These are phyloP conservation scores for Pseudomugil tenellus DNA, from an alignment of 2,797 vertebrate genomes.

Conservation along the genomic window DNA sequence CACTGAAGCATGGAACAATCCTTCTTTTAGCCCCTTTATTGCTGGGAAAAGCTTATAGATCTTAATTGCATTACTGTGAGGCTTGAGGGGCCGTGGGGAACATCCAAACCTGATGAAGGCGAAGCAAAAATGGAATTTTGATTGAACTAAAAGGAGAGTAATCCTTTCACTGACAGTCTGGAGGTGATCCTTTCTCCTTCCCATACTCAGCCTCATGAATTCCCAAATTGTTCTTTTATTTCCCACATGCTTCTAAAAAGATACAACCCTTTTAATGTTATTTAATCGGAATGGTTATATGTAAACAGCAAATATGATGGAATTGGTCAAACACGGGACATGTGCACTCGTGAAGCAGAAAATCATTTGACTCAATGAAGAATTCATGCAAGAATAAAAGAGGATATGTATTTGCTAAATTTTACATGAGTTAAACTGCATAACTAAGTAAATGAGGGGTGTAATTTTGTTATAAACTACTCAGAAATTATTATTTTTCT, in stretches of 20 bases:
- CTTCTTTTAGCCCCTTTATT: slow-evolving; percentile 70
- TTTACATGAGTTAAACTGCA: background rate
- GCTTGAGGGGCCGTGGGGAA: slow-evolving; percentile 43
- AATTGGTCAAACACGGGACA: slow-evolving; percentile 14
- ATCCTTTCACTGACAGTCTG: slow-evolving; percentile 67
- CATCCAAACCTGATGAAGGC: slow-evolving; percentile 47
- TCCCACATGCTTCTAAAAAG: slow-evolving; percentile 10
- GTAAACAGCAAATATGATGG: slow-evolving; percentile 45
- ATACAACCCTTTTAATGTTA: slow-evolving; percentile 15
- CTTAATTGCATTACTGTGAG: slow-evolving; percentile 82
- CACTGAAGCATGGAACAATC: slow-evolving; percentile 73
- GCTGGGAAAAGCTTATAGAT: slow-evolving; percentile 75
- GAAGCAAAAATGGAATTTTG: slow-evolving; percentile 77
- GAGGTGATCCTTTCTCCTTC: slow-evolving; percentile 49
- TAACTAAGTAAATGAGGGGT: slow-evolving; percentile 7
- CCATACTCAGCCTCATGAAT: slow-evolving; percentile 35
- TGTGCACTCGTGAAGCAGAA: slow-evolving; percentile 36
- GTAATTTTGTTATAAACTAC: slow-evolving; percentile 38
- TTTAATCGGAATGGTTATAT: slow-evolving; percentile 16
- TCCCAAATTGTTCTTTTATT: slow-evolving; percentile 2
- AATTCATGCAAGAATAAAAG: slow-evolving; percentile 34
- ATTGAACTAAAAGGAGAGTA: slow-evolving; percentile 73
- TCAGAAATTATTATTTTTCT: background rate
- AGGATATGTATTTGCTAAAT: slow-evolving; percentile 14
- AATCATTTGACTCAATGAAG: slow-evolving; percentile 11